phyloP scores from a whole-genome alignment of 2,797 vertebrate species.

The Tragelaphus oryx region DNA sequence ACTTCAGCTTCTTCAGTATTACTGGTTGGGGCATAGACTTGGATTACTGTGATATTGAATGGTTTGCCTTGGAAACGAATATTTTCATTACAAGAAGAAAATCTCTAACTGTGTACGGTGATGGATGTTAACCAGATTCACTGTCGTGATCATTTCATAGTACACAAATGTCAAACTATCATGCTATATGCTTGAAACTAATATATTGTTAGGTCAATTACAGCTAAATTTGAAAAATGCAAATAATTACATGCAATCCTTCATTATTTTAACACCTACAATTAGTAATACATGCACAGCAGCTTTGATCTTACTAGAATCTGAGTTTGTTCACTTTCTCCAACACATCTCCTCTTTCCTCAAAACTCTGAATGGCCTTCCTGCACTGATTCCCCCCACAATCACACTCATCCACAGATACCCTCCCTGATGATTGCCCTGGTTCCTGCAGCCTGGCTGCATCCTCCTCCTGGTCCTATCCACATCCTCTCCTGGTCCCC shows the following conservation, averaged over 20 bases:
- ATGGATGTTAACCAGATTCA: not conserved
- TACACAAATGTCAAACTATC: not conserved
- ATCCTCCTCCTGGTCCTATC: accelerated
- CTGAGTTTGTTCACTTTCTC: not conserved
- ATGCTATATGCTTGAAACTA: not conserved
- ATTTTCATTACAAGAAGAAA: not conserved
- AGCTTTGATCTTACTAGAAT: no score
- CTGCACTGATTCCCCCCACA: accelerated
- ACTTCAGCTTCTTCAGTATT: not conserved
- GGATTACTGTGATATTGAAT: not conserved
- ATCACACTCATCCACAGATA: not conserved
- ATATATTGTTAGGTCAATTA: not conserved
- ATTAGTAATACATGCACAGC: not conserved
- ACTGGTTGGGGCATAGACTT: not conserved
- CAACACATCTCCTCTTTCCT: not conserved
- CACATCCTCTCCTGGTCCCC: not conserved
- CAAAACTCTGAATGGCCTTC: not conserved
- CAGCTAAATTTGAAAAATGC: not conserved
- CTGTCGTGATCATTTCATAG: not conserved
- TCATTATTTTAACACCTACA: no score
- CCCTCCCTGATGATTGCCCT: accelerated
- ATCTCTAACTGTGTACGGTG: not conserved
- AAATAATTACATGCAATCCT: not conserved
- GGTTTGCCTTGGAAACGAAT: not conserved
- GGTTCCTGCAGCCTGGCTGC: accelerated